Evolutionary conservation across 2,113 vertebrate species (phyloP), one percentile per base, ranked within the genome.

Genomic region (Sorex araneus): DNA sequence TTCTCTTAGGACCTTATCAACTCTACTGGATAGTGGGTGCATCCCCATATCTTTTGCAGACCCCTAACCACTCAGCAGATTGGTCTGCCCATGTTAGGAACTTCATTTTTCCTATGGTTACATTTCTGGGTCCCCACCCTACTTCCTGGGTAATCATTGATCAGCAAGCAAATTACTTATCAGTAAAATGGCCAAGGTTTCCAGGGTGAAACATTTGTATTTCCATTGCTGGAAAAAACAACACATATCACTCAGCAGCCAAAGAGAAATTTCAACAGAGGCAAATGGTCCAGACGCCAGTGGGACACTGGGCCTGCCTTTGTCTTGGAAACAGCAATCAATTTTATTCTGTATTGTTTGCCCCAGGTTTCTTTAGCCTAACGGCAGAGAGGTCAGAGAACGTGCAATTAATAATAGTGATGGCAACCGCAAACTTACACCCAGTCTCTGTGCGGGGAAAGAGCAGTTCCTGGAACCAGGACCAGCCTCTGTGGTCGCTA

Each of bases 181-280:
- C 81, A 70, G 63, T 30, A 50, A 71, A 84, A 79, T 16, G 34
- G 66, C 43, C 78, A 28, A 27, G 27, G 36, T 80, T 94, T 85
- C 87, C 84, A 69, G 50, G 84, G 30, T 73, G 32, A 96, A 78
- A 81, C 78, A 71, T 90, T 79, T 94, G 66, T 87, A 64, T 95
- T 94, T 94, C 87, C 79, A 77, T 34, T 73, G 79, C 82, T 90
- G 67, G 87, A 89, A 95, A 93, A 90, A 92, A 89, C 15, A 80
- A 45, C 28, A 76, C 69, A 1, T 18, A 5, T 85, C 75, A 18
- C 71, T 81, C 84, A 82, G 81, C 91, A 94, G 57, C 57, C 19
- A 2, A 70, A 92, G 79, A 91, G 43, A 27, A 92, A 88, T 93
- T 88, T 92, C 86, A 76, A 18, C 21, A 89, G 60, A 74, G 57